A percentile compares a stretch with the other conserved stretches of the same genome.
Conservation (phyloP, 2,888 invertebrate genomes). For the Anodontia alba region DNA sequence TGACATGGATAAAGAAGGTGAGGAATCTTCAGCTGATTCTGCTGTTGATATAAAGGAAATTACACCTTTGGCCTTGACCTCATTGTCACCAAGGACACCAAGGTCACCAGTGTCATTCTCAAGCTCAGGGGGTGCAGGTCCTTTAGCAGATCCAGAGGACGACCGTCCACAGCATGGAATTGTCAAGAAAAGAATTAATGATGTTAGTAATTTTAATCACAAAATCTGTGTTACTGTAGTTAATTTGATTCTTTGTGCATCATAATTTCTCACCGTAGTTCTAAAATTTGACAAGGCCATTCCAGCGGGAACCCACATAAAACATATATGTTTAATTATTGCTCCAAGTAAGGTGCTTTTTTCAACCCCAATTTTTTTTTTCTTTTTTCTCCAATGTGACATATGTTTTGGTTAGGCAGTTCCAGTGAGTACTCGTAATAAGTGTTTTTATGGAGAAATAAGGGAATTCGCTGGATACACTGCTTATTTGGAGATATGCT, state of each 20-base stretch:
- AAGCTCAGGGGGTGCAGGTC: slow-evolving; percentile 4
- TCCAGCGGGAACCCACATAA: too few relatives aligned
- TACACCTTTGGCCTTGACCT: slow-evolving; percentile 19
- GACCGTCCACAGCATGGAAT: slow-evolving; percentile 57
- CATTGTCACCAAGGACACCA: slow-evolving; percentile 6
- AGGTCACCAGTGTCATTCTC: slow-evolving; percentile 26
- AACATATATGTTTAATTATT: too few relatives aligned
- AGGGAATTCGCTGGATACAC: too few relatives aligned
- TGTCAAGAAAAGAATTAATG: slow-evolving; percentile 61
- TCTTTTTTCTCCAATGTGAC: too few relatives aligned
- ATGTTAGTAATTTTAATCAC: slow-evolving; percentile 56
- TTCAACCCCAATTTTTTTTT: too few relatives aligned
- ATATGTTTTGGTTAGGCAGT: too few relatives aligned
- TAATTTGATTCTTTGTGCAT: not conserved
- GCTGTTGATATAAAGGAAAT: slow-evolving; percentile 52
- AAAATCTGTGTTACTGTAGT: too few relatives aligned
- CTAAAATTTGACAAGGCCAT: too few relatives aligned
- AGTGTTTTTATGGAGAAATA: too few relatives aligned
- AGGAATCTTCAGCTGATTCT: slow-evolving; percentile 41
- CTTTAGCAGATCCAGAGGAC: slow-evolving; percentile 49
- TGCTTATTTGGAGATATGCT: too few relatives aligned
- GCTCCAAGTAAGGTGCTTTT: too few relatives aligned
- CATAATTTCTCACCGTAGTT: not conserved
- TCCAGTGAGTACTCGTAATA: too few relatives aligned
- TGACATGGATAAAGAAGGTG: slow-evolving; percentile 46